Base-by-base conservation (phyloP, 2,113 vertebrate genomes). In the Taxidea taxus region DNA sequence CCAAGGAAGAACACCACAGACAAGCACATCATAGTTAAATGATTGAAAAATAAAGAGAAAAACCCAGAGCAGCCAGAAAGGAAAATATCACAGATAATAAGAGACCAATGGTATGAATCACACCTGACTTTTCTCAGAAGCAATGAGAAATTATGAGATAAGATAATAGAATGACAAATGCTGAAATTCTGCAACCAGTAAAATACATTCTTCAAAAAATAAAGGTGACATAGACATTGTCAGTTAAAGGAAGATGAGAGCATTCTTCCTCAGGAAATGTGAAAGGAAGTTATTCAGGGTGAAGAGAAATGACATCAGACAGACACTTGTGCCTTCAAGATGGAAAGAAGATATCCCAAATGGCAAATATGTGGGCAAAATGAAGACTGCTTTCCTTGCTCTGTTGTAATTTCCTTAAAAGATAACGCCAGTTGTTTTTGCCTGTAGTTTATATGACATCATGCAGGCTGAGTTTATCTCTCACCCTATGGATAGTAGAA, bases 361-460 rank as follows among this genome's bases (percentile, higher is more conserved):
- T 78, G 47, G 54, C 18, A n/a, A 72, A n/a, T 5, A 21, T 21
- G 9, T 56, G 37, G 27, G 31, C 49, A 91, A 89, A 85, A 27
- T 56, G 64, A 87, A 70, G 37, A 39, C 12, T 62, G 42, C 15
- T 66, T 20, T 56, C 56, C 87, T 11, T 18, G 18, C 29, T 47
- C 31, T n/a, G 77, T 60, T 89, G 21, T 82, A 75, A 86, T 68
- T 56, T 93, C n/a, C 77, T 92, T 58, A 39, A 91, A 91, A 93
- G 29, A 54, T 20, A 91, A 60, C 4, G 60, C 15, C 34, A 18
- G 29, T 56, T 60, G 27, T 39, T 88, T 80, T 83, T 82, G 12
- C 64, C 34, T 82, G 1, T 56, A 86, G 44, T 64, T 42, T 82
- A 37, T 25, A 51, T 37, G 10, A 34, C 54, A 82, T 60, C n/a